Evolutionary conservation across 2,888 invertebrate species (phyloP).

Genomic region (Hyalella azteca): DNA sequence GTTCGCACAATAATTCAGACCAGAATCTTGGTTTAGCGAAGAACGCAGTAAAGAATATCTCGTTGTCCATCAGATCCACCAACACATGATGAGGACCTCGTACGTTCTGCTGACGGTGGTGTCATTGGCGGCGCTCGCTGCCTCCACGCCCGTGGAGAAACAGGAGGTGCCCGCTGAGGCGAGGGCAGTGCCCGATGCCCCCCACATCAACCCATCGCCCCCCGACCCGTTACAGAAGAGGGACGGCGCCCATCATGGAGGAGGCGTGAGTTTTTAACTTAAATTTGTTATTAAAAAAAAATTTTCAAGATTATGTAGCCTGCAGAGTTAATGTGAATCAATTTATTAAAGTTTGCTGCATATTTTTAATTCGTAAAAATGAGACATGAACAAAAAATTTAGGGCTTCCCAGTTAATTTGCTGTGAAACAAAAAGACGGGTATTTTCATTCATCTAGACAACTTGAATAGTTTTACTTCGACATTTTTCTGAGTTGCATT

Average conservation of each 20-base stretch:
- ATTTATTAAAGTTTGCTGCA: background rate
- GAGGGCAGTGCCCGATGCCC: background rate
- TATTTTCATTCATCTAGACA: no score
- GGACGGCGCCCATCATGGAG: conserved; percentile 9
- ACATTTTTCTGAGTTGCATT: no score
- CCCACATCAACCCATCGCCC: conserved; percentile 3
- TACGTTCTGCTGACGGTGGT: background rate
- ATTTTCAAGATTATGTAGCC: background rate
- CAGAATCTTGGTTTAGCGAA: no score
- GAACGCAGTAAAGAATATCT: no score
- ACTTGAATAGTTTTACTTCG: no score
- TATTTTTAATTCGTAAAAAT: background rate
- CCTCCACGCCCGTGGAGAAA: background rate
- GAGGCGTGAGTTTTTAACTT: background rate
- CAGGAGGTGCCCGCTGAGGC: background rate
- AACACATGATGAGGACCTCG: background rate
- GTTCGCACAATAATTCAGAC: no score
- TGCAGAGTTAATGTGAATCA: background rate
- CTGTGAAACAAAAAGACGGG: no score
- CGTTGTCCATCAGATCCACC: no score
- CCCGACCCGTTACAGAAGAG: conserved; percentile 15
- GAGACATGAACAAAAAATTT: background rate
- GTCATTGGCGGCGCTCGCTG: background rate
- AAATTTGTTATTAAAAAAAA: background rate
- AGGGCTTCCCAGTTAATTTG: no score